Evolutionary conservation across 2,797 vertebrate genomes (phyloP).

Genomic region (Sebastes umbrosus): DNA sequence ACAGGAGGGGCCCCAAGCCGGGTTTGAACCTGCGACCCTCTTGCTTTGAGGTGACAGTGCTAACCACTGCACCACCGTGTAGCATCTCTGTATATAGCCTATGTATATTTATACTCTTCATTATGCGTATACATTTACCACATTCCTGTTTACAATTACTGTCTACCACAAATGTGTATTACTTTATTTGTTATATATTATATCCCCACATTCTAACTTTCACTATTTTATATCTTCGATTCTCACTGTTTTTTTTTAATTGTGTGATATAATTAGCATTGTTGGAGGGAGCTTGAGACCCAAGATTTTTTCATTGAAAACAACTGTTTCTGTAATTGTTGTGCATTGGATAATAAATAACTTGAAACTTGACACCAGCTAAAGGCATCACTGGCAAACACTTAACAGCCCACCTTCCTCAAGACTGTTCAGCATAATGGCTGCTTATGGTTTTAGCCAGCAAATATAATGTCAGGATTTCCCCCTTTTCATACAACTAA

Average conservation of each 20-base stretch:
- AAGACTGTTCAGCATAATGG: not conserved
- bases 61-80: too few species aligned
- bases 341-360: not conserved
- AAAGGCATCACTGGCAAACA: not conserved
- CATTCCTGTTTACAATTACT: not conserved
- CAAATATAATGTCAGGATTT: not conserved
- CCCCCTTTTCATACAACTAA: not conserved
- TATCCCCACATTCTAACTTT: not conserved
- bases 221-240: too few species aligned
- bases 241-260: too few species aligned
- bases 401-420: not conserved
- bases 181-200: not conserved
- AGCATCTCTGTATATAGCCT: too few species aligned
- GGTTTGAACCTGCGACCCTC: too few species aligned
- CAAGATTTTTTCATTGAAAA: not conserved
- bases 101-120: not conserved
- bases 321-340: not conserved
- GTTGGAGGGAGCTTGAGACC: not conserved
- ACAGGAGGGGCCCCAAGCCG: too few species aligned
- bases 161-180: not conserved
- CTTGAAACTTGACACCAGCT: not conserved
- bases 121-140: not conserved
- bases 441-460: not conserved
- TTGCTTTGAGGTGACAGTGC: too few species aligned
- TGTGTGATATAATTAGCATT: not conserved